Evolutionary conservation across 2,797 vertebrate species (phyloP).

Genomic region (Periophthalmus magnuspinnatus): DNA sequence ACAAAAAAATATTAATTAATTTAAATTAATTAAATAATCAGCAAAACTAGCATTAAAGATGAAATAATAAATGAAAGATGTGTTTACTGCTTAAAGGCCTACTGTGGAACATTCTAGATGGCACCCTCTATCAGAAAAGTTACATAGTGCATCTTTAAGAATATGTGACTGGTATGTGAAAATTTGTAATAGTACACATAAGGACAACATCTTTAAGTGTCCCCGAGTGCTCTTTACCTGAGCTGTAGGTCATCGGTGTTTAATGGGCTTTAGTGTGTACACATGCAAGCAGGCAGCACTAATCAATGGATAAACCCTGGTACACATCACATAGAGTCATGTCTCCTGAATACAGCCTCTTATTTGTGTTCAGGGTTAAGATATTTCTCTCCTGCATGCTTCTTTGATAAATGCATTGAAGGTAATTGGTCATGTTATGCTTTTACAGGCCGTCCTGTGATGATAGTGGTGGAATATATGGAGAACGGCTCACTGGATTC

Average conservation of each 20-base stretch:
- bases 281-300: neutral
- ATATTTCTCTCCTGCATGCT: neutral
- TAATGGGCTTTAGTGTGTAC: neutral
- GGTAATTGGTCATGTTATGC: conserved; percentile 57
- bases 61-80: too few relatives aligned
- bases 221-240: neutral
- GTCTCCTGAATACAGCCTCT: neutral
- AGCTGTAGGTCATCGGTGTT: conserved; percentile 1
- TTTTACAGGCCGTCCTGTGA: conserved; percentile 90
- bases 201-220: neutral
- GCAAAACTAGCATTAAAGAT: neutral
- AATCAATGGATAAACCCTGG: too few relatives aligned
- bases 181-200: too few relatives aligned
- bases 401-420: neutral
- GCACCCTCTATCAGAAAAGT: too few relatives aligned
- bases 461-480: conserved; percentile 98
- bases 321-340: neutral
- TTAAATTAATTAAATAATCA: too few relatives aligned
- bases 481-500: conserved; percentile 96
- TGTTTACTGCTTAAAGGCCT: too few relatives aligned
- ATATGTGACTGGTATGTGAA: too few relatives aligned
- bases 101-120: too few relatives aligned
- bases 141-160: too few relatives aligned
- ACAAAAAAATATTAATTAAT: neutral
- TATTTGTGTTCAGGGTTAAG: neutral